Evolutionary conservation across 2,888 invertebrate species (phyloP).

Genomic region (Acrocyrtus sp.): DNA sequence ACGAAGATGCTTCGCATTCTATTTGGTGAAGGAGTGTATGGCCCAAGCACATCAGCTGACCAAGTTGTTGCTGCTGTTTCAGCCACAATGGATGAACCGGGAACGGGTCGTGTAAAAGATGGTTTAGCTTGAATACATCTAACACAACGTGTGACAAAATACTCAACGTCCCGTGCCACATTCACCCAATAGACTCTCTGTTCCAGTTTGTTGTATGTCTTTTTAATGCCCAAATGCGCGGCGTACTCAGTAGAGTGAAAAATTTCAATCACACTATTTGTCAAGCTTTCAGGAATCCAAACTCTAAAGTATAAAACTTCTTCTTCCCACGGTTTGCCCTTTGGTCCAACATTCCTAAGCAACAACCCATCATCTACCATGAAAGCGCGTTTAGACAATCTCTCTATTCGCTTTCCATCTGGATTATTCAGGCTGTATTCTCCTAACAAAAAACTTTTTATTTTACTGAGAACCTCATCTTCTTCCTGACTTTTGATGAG

Average conservation of each 20-base stretch:
- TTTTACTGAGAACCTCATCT: slow-evolving; percentile 25
- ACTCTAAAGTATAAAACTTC: slow-evolving; percentile 27
- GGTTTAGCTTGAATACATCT: slow-evolving; percentile 38
- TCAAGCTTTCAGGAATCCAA: slow-evolving; percentile 32
- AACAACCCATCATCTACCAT: slow-evolving; percentile 19
- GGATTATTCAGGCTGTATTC: slow-evolving; percentile 8
- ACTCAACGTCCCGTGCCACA: slow-evolving; percentile 22
- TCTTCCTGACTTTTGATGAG: slow-evolving; percentile 26
- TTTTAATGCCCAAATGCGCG: slow-evolving; percentile 36
- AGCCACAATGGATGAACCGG: not conserved
- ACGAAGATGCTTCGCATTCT: slow-evolving; percentile 31
- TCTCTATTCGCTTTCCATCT: not conserved
- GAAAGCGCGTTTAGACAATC: not conserved
- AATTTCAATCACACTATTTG: slow-evolving; percentile 12
- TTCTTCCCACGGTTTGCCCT: slow-evolving; percentile 39
- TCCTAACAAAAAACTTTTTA: slow-evolving; percentile 19
- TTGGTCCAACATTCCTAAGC: slow-evolving; percentile 29
- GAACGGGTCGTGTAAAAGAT: not conserved
- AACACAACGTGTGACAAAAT: slow-evolving; percentile 25
- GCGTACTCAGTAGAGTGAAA: slow-evolving; percentile 31
- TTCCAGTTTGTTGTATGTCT: slow-evolving; percentile 37
- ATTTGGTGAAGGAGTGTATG: slow-evolving; percentile 19
- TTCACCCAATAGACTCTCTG: slow-evolving; percentile 26
- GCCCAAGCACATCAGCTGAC: slow-evolving; percentile 44
- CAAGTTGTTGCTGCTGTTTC: slow-evolving; percentile 16